Evolutionary conservation across 2,113 vertebrate genomes (phyloP), one percentile per base, ranked within the genome.

Genomic region (Amblyornis subalaris): DNA sequence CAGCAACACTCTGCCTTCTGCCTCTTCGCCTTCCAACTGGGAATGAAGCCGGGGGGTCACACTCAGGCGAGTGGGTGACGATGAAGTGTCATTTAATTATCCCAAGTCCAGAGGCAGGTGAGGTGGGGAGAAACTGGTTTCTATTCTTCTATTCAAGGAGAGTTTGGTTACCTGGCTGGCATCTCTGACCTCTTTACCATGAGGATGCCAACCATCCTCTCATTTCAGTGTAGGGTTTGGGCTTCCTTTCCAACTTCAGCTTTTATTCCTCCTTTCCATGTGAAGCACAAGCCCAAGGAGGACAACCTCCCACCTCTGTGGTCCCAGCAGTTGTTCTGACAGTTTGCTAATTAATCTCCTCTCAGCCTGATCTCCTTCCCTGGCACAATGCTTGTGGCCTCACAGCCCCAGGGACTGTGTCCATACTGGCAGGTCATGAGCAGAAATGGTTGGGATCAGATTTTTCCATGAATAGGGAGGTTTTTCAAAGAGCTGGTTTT

Each of bases 1-100:
- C 4, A 0, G 6, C 48, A 58, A 13, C 4, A 2, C 67, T 82
- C 22, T 4, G 12, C 71, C 51, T 58, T 38, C 50, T 62, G 74
- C 36, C 14, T 17, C 53, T 58, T 66, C 2, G 6, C 69, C 33
- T 73, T 55, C 3, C 0, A 64, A n/a, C 45, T 2, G 72, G 36
- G 14, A 47, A 3, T 29, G 60, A 77, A 48, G 42, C 47, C 6
- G 2, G 7, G 1, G 3, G 19, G 17, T 33, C 0, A 3, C 14
- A 18, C 61, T 53, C 44, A 48, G 17, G 44, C 2, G 6, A 54
- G 42, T 7, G 36, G 55, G 48, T 80, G 69, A 64, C 0, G 0
- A 4, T 23, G 45, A 66, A 10, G 36, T 45, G 45, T 12, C 21
- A 8, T 45, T 73, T 70, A 62, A 62, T 70, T 50, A 38, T 42